These are phyloP conservation scores for Bubalus kerabau DNA, from an alignment of 2,113 vertebrate genomes.

Conservation along the genomic window DNA sequence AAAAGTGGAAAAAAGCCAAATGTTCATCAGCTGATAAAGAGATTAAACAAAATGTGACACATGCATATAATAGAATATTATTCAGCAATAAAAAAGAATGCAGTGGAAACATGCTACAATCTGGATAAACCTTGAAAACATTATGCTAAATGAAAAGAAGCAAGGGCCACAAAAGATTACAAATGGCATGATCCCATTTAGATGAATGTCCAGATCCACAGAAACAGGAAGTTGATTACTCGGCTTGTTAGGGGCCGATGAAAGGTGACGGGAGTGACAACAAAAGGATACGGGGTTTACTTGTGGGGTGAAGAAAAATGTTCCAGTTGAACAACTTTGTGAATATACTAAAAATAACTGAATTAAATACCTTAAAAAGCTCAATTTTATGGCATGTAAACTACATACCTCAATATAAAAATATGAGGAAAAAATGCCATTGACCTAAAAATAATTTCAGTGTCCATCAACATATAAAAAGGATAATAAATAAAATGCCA, in stretches of 20 bases:
- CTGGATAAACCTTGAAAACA: background rate
- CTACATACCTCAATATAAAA: background rate
- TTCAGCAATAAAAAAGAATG: background rate
- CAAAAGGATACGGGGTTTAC: background rate
- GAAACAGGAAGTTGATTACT: background rate
- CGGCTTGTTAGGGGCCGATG: background rate
- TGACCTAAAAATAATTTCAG: background rate
- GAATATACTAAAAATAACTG: slow-evolving; percentile 12
- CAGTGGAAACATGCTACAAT: background rate
- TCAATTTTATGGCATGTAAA: background rate
- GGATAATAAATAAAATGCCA: background rate
- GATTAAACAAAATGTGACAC: background rate
- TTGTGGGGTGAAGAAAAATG: background rate
- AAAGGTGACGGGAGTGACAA: background rate
- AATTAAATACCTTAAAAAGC: background rate
- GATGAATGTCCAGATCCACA: background rate
- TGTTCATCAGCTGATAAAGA: background rate
- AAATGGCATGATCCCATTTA: background rate
- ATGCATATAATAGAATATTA: background rate
- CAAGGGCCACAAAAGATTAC: background rate
- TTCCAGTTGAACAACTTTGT: background rate
- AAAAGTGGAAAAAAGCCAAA: background rate
- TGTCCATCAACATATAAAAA: background rate
- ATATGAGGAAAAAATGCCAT: background rate
- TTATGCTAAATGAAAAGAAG: background rate